A percentile compares a stretch with the other conserved stretches of the same genome.
Conservation (phyloP, 92 coral and sea anemone species). For the Porites cylindrica region DNA sequence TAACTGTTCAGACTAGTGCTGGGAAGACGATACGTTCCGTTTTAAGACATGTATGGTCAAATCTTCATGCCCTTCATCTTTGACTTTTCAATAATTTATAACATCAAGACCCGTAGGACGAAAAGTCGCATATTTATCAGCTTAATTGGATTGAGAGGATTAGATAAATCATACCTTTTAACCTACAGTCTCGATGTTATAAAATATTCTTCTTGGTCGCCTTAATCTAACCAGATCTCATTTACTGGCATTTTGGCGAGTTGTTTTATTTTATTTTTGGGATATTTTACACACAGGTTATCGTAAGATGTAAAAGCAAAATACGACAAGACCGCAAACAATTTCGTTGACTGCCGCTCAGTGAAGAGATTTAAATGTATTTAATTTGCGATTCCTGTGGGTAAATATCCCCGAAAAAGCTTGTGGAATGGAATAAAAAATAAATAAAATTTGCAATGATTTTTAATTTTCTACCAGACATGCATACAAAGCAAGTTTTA, state of each 20-base stretch:
- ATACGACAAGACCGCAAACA: slow-evolving; percentile 14
- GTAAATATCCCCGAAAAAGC: background rate
- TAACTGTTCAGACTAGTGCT: too few relatives aligned
- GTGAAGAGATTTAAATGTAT: background rate
- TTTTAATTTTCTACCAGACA: too few relatives aligned
- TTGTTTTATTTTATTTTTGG: background rate
- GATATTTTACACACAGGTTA: background rate
- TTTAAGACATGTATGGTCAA: too few relatives aligned
- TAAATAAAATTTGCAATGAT: background rate
- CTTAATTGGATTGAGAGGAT: background rate
- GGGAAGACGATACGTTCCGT: too few relatives aligned
- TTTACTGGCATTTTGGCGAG: background rate
- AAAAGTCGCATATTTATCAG: background rate
- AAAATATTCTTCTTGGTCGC: background rate
- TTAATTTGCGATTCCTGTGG: slow-evolving; percentile 13
- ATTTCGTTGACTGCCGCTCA: background rate
- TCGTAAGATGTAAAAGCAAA: background rate
- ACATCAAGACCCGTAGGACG: background rate
- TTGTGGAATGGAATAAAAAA: background rate
- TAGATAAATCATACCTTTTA: background rate
- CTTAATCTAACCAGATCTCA: background rate
- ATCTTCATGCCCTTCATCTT: too few relatives aligned
- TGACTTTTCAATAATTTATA: background rate
- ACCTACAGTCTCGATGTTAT: background rate
- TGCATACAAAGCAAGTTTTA: too few relatives aligned